A percentile compares a stretch with the other conserved stretches of the same genome.
phyloP scores from a whole-genome alignment of 1,140 invertebrate species.

The Drosophila novamexicana region DNA sequence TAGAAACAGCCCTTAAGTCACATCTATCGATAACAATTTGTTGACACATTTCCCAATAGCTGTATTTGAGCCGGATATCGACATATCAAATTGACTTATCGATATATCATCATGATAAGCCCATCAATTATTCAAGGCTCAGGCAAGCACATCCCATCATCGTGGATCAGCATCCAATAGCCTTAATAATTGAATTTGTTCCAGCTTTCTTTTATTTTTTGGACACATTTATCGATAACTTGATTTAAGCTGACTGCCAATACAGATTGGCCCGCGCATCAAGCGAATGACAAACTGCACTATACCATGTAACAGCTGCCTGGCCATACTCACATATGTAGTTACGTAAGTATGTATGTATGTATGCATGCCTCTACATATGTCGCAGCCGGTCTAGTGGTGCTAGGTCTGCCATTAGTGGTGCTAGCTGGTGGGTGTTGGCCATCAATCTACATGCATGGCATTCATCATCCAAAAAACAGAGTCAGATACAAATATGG shows the following conservation, averaged over 20 bases:
- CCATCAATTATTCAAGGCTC: constrained; percentile 10
- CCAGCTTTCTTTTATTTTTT: constrained; percentile 6
- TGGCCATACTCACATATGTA: not conserved
- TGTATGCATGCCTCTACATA: not conserved
- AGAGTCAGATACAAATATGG: constrained; percentile 74
- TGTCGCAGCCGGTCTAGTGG: not conserved
- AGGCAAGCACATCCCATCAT: not conserved
- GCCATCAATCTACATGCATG: constrained; percentile 59
- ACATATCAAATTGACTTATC: constrained; percentile 12
- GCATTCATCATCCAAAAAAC: constrained; percentile 66
- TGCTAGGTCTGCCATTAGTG: constrained; percentile 4
- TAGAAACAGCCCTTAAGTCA: not conserved
- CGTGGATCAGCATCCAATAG: constrained; percentile 4
- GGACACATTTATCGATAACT: constrained; percentile 57
- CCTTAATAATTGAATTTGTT: constrained; percentile 34
- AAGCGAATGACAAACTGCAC: constrained; percentile 64
- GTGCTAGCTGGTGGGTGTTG: constrained; percentile 33
- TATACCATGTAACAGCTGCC: constrained; percentile 59
- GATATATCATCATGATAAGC: constrained; percentile 3
- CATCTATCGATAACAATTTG: not conserved
- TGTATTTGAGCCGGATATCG: not conserved
- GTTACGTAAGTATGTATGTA: not conserved
- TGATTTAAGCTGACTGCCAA: constrained; percentile 34
- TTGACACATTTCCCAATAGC: not conserved
- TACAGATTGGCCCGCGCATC: constrained; percentile 22